phyloP scores from a whole-genome alignment of 2,888 invertebrate genomes.

The Blastobasis adustella region DNA sequence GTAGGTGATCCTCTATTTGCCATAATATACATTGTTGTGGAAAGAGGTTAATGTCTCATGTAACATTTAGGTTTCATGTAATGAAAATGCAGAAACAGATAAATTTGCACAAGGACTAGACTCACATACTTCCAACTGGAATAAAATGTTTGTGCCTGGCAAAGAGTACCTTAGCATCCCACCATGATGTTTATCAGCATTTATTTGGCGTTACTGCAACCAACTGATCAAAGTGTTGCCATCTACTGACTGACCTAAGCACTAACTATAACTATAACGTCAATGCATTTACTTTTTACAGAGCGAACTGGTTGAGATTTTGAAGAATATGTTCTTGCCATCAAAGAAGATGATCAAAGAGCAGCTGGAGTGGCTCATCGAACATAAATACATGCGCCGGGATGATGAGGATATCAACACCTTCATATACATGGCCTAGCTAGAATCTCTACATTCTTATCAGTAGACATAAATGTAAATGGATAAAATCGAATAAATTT shows the following conservation, averaged over 20 bases:
- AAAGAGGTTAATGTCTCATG: too few species aligned
- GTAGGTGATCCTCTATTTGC: too few species aligned
- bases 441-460: constrained; percentile 11
- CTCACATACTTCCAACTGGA: too few species aligned
- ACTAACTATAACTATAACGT: not conserved
- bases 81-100: too few species aligned
- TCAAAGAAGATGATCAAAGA: constrained; percentile 99
- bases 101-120: too few species aligned
- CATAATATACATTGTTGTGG: too few species aligned
- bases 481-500: constrained; percentile 53
- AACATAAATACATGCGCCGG: constrained; percentile 97
- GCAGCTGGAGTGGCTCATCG: constrained; percentile 99
- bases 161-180: too few species aligned
- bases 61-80: too few species aligned
- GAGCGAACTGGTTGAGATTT: constrained; percentile 97
- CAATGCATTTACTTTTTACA: constrained; percentile 34
- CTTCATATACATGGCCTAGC: constrained; percentile 97
- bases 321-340: constrained; percentile 99
- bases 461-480: constrained; percentile 29
- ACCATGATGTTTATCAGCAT: too few species aligned
- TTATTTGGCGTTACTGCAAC: too few species aligned
- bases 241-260: not conserved
- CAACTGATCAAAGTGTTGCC: too few species aligned
- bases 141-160: too few species aligned
- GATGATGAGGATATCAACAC: constrained; percentile 98